Conservation (phyloP, 2,113 vertebrate species). For the Chaenogobius annularis region DNA sequence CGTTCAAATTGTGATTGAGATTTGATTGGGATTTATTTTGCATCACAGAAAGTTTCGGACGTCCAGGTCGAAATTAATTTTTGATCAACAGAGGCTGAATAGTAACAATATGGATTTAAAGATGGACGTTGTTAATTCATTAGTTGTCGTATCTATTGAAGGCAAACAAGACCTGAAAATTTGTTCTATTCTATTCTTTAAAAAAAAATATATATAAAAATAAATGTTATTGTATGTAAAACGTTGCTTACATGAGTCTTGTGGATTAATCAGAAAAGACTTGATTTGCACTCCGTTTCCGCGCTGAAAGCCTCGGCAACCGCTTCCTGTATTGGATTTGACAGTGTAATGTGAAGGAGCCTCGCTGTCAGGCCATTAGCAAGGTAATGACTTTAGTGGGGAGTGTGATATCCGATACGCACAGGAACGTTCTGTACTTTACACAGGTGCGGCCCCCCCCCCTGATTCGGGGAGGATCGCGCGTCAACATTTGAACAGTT, state of each 20-base stretch:
- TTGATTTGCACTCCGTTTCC: not conserved
- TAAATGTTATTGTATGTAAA: not conserved
- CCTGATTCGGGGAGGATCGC: not conserved
- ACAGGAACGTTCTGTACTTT: not conserved
- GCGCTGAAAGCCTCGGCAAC: not conserved
- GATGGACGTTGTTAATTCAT: too few relatives aligned
- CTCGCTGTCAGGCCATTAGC: slow-evolving; percentile 1
- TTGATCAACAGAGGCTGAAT: too few relatives aligned
- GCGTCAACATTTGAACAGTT: not conserved
- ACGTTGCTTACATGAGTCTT: not conserved
- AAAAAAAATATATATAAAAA: not conserved
- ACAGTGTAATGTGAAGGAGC: slow-evolving; percentile 5
- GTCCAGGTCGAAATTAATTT: too few relatives aligned
- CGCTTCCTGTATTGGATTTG: slow-evolving; percentile 8
- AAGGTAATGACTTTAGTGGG: not conserved
- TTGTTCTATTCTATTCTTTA: not conserved
- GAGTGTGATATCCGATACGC: slow-evolving; percentile 2
- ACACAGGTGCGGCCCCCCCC: not conserved
- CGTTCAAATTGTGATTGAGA: not conserved
- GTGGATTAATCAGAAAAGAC: not conserved
- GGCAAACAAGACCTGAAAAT: not conserved
- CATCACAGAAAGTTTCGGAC: too few relatives aligned
- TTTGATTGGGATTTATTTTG: not conserved
- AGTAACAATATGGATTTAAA: too few relatives aligned
- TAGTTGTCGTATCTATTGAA: not conserved